These are phyloP conservation scores for Xestoiulus laeticollis DNA, from an alignment of 2,888 invertebrate species.

Conservation along the genomic window DNA sequence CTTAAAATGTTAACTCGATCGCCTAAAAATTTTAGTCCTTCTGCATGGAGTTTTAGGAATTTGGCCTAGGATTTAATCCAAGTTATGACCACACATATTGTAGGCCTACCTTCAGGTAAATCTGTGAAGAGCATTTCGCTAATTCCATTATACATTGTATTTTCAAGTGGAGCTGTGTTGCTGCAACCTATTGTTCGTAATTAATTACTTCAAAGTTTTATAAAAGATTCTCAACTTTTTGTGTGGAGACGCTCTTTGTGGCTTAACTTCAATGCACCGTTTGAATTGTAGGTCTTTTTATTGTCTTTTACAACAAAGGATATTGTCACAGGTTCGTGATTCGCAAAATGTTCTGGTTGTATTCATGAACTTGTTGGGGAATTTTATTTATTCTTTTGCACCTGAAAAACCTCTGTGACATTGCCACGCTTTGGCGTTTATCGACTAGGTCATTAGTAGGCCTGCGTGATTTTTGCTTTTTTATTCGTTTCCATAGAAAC, in stretches of 20 bases:
- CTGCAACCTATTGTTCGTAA: background rate
- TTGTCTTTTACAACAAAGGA: slow-evolving; percentile 11
- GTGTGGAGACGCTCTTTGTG: background rate
- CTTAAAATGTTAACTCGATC: no score
- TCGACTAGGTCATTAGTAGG: background rate
- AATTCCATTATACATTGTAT: no score
- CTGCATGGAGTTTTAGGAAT: no score
- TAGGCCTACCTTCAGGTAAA: no score
- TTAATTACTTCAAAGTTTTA: background rate
- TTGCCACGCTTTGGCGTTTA: background rate
- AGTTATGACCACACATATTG: no score
- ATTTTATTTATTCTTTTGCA: background rate
- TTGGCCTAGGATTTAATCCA: no score
- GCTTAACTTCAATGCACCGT: background rate
- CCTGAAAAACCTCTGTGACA: slow-evolving; percentile 7
- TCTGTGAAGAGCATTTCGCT: no score
- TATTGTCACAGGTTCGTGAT: background rate
- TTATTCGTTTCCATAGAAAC: background rate
- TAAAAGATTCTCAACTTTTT: background rate
- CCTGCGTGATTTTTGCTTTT: background rate
- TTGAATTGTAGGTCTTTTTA: background rate
- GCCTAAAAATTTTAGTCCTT: no score
- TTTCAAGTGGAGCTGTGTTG: no score
- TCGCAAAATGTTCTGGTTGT: background rate
- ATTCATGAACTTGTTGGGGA: background rate